Evolutionary conservation across 2,888 invertebrate species (phyloP).

Genomic region (Allophyes oxyacanthae): DNA sequence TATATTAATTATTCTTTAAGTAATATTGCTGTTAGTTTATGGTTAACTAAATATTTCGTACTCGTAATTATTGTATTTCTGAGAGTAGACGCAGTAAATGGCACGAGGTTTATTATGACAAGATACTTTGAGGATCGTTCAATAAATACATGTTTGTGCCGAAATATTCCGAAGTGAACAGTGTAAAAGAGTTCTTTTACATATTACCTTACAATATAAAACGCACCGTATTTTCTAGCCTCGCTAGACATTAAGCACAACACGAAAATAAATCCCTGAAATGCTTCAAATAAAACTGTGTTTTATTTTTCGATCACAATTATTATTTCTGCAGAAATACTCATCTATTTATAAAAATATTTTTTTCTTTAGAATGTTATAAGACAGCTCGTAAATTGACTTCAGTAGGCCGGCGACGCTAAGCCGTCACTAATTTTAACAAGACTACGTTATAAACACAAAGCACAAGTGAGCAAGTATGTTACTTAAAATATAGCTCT

Average conservation of each 20-base stretch:
- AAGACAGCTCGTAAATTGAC: slow-evolving; percentile 84
- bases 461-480: slow-evolving; percentile 85
- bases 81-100: slow-evolving; percentile 84
- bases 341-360: slow-evolving; percentile 84
- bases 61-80: slow-evolving; percentile 76
- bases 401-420: slow-evolving; percentile 71
- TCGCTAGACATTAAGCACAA: slow-evolving; percentile 85
- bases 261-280: slow-evolving; percentile 84
- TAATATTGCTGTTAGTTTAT: slow-evolving; percentile 87
- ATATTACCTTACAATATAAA: slow-evolving; percentile 70
- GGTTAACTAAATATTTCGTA: slow-evolving; percentile 81
- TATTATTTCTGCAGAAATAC: slow-evolving; percentile 83
- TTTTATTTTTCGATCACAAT: slow-evolving; percentile 87
- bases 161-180: slow-evolving; percentile 60
- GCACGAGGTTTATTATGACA: slow-evolving; percentile 87
- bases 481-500: slow-evolving; percentile 70
- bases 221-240: slow-evolving; percentile 82
- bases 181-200: slow-evolving; percentile 74
- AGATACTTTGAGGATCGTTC: slow-evolving; percentile 75
- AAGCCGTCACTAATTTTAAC: slow-evolving; percentile 60
- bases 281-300: slow-evolving; percentile 88
- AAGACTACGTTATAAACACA: slow-evolving; percentile 78
- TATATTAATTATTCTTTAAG: slow-evolving; percentile 86
- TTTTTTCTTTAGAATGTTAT: slow-evolving; percentile 73
- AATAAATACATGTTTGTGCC: slow-evolving; percentile 75